phyloP scores from a whole-genome alignment of 2,888 invertebrate genomes.

The Synergus umbraculus region DNA sequence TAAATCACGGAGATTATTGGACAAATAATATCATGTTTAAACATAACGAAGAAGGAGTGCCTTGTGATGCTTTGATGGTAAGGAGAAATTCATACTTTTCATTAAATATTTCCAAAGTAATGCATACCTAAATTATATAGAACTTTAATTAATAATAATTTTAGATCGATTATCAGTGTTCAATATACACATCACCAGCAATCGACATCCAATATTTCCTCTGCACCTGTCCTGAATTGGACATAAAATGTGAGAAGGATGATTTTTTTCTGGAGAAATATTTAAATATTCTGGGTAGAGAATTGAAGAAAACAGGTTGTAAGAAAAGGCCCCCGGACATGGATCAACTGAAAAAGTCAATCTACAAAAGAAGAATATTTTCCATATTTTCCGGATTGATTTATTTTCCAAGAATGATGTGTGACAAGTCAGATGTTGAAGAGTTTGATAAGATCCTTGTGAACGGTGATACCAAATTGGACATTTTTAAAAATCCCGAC shows the following conservation, averaged over 20 bases:
- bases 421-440: constrained; percentile 57
- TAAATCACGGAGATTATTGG: constrained; percentile 68
- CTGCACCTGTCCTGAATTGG: constrained; percentile 56
- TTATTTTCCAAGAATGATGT: constrained; percentile 62
- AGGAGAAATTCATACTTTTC: not conserved
- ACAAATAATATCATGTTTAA: constrained; percentile 63
- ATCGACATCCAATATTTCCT: constrained; percentile 65
- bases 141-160: not conserved
- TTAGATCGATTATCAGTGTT: constrained; percentile 65
- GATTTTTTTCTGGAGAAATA: constrained; percentile 59
- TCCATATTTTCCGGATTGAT: constrained; percentile 56
- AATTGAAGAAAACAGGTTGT: constrained; percentile 57
- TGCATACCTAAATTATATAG: not conserved
- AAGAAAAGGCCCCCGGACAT: constrained; percentile 59
- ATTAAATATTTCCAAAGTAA: not conserved
- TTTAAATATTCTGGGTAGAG: constrained; percentile 49
- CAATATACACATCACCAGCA: constrained; percentile 62
- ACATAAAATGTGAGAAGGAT: constrained; percentile 57
- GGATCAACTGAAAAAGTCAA: constrained; percentile 54
- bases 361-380: constrained; percentile 59
- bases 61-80: constrained; percentile 57
- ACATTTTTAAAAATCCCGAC: constrained; percentile 60
- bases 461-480: constrained; percentile 54
- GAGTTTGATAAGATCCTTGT: constrained; percentile 51
- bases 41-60: constrained; percentile 56